These are phyloP conservation scores for Pangasius sanitwongsei DNA, from an alignment of 2,797 vertebrate species.

Conservation along the genomic window DNA sequence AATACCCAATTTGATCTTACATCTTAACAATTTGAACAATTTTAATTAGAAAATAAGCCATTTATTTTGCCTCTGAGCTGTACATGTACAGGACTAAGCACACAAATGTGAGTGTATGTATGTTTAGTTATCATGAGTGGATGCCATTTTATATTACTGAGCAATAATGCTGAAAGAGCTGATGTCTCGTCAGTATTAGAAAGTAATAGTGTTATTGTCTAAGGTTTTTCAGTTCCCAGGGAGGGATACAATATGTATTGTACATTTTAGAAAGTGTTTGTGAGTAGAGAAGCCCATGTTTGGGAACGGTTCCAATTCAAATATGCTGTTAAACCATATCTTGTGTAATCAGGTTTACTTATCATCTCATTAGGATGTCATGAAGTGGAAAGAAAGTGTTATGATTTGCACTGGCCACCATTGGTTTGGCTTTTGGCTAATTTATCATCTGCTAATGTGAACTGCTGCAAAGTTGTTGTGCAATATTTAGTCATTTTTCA, in stretches of 20 bases:
- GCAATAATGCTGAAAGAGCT: background rate
- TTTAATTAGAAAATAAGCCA: background rate
- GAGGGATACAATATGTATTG: background rate
- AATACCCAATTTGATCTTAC: background rate
- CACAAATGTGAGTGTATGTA: constrained; percentile 11
- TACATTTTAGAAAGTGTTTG: constrained; percentile 17
- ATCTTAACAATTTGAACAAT: background rate
- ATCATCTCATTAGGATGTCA: background rate
- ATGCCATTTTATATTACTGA: background rate
- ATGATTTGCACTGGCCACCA: background rate
- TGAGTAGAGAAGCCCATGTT: background rate
- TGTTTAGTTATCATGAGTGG: background rate
- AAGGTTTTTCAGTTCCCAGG: background rate
- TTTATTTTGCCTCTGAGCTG: background rate
- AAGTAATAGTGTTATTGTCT: constrained; percentile 2
- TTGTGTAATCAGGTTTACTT: background rate
- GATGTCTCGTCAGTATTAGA: constrained; percentile 10
- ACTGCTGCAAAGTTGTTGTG: constrained; percentile 1
- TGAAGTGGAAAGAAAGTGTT: background rate
- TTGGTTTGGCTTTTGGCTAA: background rate
- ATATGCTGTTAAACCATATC: constrained; percentile 2
- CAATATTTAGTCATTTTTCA: constrained; percentile 8
- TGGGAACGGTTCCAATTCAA: background rate
- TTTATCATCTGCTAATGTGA: constrained; percentile 9
- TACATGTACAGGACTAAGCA: background rate